Percentiles rank a stretch among this genome's conserved stretches.
phyloP scores from a whole-genome alignment of 1,140 invertebrate genomes.

The Megathymus violae region DNA sequence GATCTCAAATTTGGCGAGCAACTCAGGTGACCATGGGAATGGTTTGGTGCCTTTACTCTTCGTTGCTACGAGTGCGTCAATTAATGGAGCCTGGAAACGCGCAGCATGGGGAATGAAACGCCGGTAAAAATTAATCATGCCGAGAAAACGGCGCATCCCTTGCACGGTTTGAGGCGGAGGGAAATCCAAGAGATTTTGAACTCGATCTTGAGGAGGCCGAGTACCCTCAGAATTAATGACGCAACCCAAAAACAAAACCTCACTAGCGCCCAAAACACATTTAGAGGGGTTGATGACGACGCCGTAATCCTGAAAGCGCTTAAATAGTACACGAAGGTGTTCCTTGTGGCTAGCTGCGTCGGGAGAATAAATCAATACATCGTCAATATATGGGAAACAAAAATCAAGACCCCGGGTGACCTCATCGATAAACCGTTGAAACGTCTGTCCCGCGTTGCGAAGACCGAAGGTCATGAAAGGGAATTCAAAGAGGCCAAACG shows the following conservation, averaged over 20 bases:
- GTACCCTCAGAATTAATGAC: constrained; percentile 1
- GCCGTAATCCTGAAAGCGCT: constrained; percentile 18
- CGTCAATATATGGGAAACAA: constrained; percentile 19
- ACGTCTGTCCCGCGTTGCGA: constrained; percentile 31
- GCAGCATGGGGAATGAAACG: background rate
- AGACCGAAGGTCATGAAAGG: constrained; percentile 22
- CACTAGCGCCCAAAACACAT: constrained; percentile 5
- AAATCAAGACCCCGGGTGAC: constrained; percentile 32
- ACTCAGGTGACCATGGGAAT: constrained; percentile 11
- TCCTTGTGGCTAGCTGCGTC: background rate
- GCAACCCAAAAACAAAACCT: constrained; percentile 24
- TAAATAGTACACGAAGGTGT: constrained; percentile 11
- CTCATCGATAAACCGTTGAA: constrained; percentile 35
- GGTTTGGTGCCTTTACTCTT: constrained; percentile 29
- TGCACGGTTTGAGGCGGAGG: constrained; percentile 14
- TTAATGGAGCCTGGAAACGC: constrained; percentile 3
- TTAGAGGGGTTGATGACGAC: constrained; percentile 22
- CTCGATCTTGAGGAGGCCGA: constrained; percentile 8
- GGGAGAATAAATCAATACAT: constrained; percentile 17
- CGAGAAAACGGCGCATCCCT: constrained; percentile 19
- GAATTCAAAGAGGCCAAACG: constrained; percentile 30
- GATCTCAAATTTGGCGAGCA: no score
- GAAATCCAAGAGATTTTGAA: constrained; percentile 24
- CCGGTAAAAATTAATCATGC: no score
- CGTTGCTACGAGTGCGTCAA: background rate